phyloP scores from a whole-genome alignment of 2,888 invertebrate genomes.

The Geotrupes spiniger region DNA sequence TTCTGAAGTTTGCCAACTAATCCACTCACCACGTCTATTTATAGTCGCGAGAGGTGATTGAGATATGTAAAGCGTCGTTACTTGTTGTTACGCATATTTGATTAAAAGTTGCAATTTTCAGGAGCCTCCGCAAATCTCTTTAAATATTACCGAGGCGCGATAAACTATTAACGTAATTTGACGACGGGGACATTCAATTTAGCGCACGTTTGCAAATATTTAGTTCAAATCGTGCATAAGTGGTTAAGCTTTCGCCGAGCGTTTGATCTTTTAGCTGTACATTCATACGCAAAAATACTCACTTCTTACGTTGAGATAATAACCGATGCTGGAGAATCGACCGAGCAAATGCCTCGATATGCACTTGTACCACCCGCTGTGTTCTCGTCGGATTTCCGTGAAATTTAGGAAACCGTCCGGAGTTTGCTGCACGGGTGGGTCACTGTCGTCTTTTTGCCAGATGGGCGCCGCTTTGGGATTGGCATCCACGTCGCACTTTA shows the following conservation, averaged over 20 bases:
- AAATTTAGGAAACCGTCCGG: slow-evolving; percentile 83
- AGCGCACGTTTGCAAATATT: too few relatives aligned
- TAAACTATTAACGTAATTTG: too few relatives aligned
- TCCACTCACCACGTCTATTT: slow-evolving; percentile 36
- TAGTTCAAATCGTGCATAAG: too few relatives aligned
- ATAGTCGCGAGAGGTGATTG: slow-evolving; percentile 24
- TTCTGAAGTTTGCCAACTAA: slow-evolving; percentile 38
- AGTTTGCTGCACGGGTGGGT: slow-evolving; percentile 61
- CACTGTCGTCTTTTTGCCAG: slow-evolving; percentile 67
- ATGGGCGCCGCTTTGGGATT: slow-evolving; percentile 83
- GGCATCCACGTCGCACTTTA: slow-evolving; percentile 91
- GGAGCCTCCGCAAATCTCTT: too few relatives aligned
- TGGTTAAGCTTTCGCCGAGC: too few relatives aligned
- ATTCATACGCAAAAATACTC: too few relatives aligned
- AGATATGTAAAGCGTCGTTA: slow-evolving; percentile 21
- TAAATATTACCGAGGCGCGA: too few relatives aligned
- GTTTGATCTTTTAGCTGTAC: too few relatives aligned
- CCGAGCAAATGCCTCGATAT: slow-evolving; percentile 79
- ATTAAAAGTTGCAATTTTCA: too few relatives aligned
- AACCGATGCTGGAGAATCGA: slow-evolving; percentile 85
- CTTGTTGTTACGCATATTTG: too few relatives aligned
- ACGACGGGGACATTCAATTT: too few relatives aligned
- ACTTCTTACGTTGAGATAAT: slow-evolving; percentile 87
- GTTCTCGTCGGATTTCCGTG: slow-evolving; percentile 71
- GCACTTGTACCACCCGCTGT: slow-evolving; percentile 93